Evolutionary conservation across 2,113 vertebrate genomes (phyloP), one percentile per base, ranked within the genome.

Genomic region (Toxostoma redivivum): DNA sequence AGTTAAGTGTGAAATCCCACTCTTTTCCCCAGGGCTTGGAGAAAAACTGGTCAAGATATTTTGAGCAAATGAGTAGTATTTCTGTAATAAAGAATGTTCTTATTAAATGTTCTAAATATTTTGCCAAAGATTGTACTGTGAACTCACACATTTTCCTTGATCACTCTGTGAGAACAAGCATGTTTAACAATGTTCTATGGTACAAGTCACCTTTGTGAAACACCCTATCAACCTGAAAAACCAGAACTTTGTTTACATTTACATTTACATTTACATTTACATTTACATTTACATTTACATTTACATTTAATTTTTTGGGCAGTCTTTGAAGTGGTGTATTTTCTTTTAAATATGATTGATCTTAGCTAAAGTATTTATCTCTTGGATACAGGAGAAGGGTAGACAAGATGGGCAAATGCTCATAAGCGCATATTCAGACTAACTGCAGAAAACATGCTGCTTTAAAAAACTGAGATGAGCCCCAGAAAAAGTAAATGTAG

Each of bases 301-400:
- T 67, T 31, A 3, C 8, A 5, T 56, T 56, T 65, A 11, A 57
- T 2, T 13, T 37, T 48, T 14, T n/a, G 5, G 21, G 17, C 3
- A 33, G 2, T 20, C 9, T 47, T 76, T 53, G n/a, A 84, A 65
- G n/a, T 2, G 16, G 0, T 37, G 0, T 61, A 14, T 7, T 86
- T 83, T 69, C 7, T 61, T 81, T 73, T 21, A 78, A 73, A 84
- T 40, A 9, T 44, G 6, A 33, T 33, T 92, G 5, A 51, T 47
- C 19, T 82, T 67, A 64, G 18, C 5, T 38, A 50, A 70, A 23
- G 45, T 11, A 37, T 84, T 70, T 56, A 1, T 42, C 15, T 33
- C 22, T 9, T 44, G 27, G 40, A 51, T 28, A 57, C 17, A 57
- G 5, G 17, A 58, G 7, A 61, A 16, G 4, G 2, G 4, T 38